These are phyloP conservation scores for Sebastiscus tertius DNA, from an alignment of 2,797 vertebrate genomes.

Conservation along the genomic window DNA sequence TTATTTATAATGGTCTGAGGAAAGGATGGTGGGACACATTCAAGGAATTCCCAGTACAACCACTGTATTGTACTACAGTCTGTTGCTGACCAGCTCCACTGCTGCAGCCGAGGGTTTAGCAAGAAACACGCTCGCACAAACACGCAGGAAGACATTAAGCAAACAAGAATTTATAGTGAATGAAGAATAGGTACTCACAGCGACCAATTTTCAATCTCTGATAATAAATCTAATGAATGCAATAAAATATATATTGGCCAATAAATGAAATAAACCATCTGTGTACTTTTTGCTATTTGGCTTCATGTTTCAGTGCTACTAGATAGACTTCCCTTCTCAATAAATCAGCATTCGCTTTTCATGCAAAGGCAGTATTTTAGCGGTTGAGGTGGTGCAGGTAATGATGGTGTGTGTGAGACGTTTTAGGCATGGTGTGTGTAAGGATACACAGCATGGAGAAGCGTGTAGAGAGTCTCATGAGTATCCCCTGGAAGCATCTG, in stretches of 20 bases:
- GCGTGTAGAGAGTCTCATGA: not conserved
- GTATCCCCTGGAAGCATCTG: not conserved
- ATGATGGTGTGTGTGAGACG: not conserved
- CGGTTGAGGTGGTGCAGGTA: not conserved
- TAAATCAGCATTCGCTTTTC: not conserved
- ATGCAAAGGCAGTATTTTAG: not conserved
- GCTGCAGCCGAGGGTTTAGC: not conserved
- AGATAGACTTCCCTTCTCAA: not conserved
- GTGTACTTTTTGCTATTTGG: constrained; percentile 3
- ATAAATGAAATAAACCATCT: constrained; percentile 28
- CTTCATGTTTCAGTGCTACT: constrained; percentile 5
- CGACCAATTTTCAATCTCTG: not conserved
- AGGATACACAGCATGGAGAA: not conserved
- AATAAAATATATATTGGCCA: not conserved
- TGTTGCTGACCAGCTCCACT: not conserved
- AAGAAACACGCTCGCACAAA: not conserved
- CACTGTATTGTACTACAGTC: not conserved
- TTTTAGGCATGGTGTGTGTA: not conserved
- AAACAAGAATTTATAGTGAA: not conserved
- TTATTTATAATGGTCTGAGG: constrained; percentile 36
- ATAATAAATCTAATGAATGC: constrained; percentile 6
- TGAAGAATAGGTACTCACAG: not conserved
- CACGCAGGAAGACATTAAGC: not conserved
- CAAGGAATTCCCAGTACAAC: constrained; percentile 26
- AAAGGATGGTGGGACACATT: constrained; percentile 13